Evolutionary conservation across 2,888 invertebrate species (phyloP), one percentile per base, ranked within the genome.

Genomic region (Drosophila anomalata): DNA sequence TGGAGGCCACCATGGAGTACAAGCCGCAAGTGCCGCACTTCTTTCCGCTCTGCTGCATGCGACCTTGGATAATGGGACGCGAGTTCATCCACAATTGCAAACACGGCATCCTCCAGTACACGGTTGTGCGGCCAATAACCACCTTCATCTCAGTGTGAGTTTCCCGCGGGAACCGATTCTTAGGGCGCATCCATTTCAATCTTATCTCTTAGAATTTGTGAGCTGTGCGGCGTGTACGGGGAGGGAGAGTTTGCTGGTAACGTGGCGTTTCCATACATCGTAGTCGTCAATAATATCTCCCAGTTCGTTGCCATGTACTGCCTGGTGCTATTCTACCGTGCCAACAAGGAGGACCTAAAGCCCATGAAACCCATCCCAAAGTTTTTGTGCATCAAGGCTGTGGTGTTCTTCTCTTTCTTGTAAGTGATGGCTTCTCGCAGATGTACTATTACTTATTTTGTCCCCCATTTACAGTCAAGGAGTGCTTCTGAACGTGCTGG

Each of bases 391-490:
- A 98, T 99, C 81, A 99, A 99, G 93, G 97, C 98, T 77, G 98
- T 99, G 58, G 98, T 99, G 24, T 99, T 99, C 93, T 97, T 98
- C 91, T 98, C 98, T 50, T 99, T 99, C 92, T 98, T 98, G 98
- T 98, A 94, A 96, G 97, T n/a, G 0, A 1, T 24, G 7, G 6
- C 8, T 41, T 1, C 0, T 0, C 9, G 22, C 14, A 2, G 6
- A 2, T 3, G 2, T 1, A 1, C 11, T 22, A 9, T 46, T 6
- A 29, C n/a, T 3, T 22, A 8, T 26, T 17, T 11, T 9, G 22
- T 36, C 9, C 9, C 29, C 7, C 12, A 29, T 41, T 29, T 65
- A 22, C 92, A 98, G 98, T 93, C 98, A 98, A 95, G 96, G 97
- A 59, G 97, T 98, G 22, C 92, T 97, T 36, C 96, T 99, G 77